Evolutionary conservation across 1,140 invertebrate species (phyloP).

Genomic region (fruit fly (Drosophila melanogaster)): Release_6_plus_ISO1_MT NT_033777.3:25830001-25830500

Average conservation of each 20-base stretch:
- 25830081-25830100: background rate
- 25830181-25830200: background rate
- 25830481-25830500: no score
- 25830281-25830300: background rate
- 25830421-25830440: no score
- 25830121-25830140: background rate
- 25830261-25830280: background rate
- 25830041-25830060: no score
- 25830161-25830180: background rate
- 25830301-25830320: background rate
- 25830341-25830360: no score
- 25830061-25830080: no score
- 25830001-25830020: no score
- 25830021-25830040: no score
- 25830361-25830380: no score
- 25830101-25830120: background rate
- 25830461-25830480: no score
- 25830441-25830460: no score
- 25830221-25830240: background rate
- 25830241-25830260: background rate
- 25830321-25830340: background rate
- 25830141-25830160: background rate
- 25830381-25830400: no score
- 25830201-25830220: constrained; percentile 6
- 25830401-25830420: no score